A percentile compares a stretch with the other conserved stretches of the same genome.
Evolutionary conservation across 2,888 invertebrate species (phyloP).

Genomic region (Cancer borealis): DNA sequence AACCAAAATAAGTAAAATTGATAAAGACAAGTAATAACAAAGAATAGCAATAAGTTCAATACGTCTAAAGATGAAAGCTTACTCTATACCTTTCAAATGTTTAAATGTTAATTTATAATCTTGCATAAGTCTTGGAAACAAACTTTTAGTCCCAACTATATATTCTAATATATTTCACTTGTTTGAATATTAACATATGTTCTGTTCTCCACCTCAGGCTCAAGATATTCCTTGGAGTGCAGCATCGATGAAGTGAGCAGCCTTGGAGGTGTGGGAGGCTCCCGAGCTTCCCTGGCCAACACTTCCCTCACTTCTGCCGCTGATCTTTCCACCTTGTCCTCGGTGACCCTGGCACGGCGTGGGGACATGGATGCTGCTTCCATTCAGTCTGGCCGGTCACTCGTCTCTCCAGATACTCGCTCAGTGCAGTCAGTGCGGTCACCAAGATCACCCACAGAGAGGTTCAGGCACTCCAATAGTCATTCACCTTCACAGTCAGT

Average conservation of each 20-base stretch:
- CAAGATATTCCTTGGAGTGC: conserved; percentile 74
- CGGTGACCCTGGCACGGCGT: conserved; percentile 71
- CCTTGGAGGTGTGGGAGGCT: conserved; percentile 82
- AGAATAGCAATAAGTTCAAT: too few species aligned
- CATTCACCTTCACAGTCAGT: conserved; percentile 71
- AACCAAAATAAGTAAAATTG: too few species aligned
- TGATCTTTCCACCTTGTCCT: conserved; percentile 87
- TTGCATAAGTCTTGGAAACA: background rate
- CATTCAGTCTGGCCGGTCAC: conserved; percentile 75
- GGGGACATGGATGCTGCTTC: conserved; percentile 75
- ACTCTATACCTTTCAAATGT: background rate
- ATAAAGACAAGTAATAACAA: too few species aligned
- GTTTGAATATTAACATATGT: background rate
- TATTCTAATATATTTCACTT: background rate
- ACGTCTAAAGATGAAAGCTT: background rate
- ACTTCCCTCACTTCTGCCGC: conserved; percentile 92
- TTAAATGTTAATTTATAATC: background rate
- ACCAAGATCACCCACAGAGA: conserved; percentile 72
- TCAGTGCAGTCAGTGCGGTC: conserved; percentile 75
- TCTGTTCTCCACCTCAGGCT: conserved; percentile 71
- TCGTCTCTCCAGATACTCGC: conserved; percentile 71
- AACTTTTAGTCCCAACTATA: background rate
- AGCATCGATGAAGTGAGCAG: conserved; percentile 77
- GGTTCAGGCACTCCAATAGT: conserved; percentile 61
- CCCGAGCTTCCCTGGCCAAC: conserved; percentile 89